Evolutionary conservation across 2,113 vertebrate species (phyloP).

Genomic region (pig (Sus scrofa)): DNA sequence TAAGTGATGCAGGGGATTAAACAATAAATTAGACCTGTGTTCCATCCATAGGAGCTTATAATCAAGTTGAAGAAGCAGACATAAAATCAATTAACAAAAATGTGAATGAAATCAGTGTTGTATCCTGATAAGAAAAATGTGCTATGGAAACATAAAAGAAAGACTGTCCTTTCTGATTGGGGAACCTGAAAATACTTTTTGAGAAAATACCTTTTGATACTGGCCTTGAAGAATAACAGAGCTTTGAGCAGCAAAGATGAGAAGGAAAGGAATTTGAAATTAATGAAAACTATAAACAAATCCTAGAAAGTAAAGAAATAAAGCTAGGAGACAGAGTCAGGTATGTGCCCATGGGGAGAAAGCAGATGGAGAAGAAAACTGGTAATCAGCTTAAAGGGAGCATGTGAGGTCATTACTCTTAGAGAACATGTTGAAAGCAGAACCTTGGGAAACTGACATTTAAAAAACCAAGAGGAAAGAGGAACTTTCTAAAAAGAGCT

Average conservation of each 20-base stretch:
- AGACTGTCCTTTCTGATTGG: not conserved
- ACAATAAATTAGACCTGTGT: not conserved
- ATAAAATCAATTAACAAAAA: not conserved
- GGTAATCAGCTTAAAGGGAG: not conserved
- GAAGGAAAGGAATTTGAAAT: not conserved
- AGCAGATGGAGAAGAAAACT: not conserved
- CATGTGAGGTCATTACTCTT: not conserved
- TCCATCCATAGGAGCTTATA: not conserved
- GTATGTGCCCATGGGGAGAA: not conserved
- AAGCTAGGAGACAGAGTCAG: not conserved
- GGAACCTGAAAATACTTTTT: not conserved
- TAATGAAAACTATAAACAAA: not conserved
- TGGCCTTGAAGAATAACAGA: not conserved
- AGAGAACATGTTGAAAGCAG: slow-evolving; percentile 49
- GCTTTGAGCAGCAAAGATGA: not conserved
- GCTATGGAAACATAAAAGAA: not conserved
- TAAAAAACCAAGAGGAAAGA: slow-evolving; percentile 63
- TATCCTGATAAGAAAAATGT: not conserved
- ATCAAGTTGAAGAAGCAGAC: not conserved
- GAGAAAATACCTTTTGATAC: slow-evolving; percentile 12
- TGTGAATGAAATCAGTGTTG: not conserved
- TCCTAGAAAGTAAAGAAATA: not conserved
- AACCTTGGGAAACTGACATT: slow-evolving; percentile 73
- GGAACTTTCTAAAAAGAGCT: slow-evolving; percentile 61
- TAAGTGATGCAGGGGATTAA: not conserved